phyloP scores from a whole-genome alignment of 1,140 invertebrate species.

The Rhyacophila brunnea region DNA sequence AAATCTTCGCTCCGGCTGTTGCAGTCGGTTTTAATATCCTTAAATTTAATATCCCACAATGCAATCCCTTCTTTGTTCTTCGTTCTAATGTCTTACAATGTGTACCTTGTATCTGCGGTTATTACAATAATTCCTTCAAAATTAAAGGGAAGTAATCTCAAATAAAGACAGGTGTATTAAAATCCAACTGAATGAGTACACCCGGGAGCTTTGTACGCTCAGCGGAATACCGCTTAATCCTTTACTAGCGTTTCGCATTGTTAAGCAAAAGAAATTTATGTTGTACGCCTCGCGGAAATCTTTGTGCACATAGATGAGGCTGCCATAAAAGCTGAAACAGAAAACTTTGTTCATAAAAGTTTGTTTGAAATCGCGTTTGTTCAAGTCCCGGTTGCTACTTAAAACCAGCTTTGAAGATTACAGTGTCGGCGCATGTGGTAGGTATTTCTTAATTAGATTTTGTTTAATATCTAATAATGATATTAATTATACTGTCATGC shows the following conservation, averaged over 20 bases:
- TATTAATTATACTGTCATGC: too few relatives aligned
- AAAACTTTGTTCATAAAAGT: constrained; percentile 37
- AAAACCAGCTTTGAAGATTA: constrained; percentile 20
- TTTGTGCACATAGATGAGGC: constrained; percentile 11
- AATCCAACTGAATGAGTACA: constrained; percentile 13
- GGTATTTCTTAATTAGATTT: too few relatives aligned
- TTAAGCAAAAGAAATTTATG: constrained; percentile 14
- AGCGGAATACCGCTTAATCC: neutral
- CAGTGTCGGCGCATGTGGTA: neutral
- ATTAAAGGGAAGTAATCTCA: constrained; percentile 32
- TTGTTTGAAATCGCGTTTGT: constrained; percentile 37
- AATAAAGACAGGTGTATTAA: constrained; percentile 33
- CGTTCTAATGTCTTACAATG: neutral
- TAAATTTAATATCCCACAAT: constrained; percentile 15
- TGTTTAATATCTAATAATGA: too few relatives aligned
- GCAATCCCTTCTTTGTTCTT: constrained; percentile 6
- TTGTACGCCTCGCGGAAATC: constrained; percentile 16
- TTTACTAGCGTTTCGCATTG: neutral
- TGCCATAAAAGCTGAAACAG: constrained; percentile 35
- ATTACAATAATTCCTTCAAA: constrained; percentile 33
- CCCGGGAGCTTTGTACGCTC: neutral
- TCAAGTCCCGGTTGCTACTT: constrained; percentile 30
- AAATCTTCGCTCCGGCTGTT: neutral
- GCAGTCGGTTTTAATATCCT: neutral
- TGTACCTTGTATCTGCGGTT: constrained; percentile 6